Evolutionary conservation across 2,797 vertebrate genomes (phyloP).

Genomic region (Lindbergichthys nudifrons): DNA sequence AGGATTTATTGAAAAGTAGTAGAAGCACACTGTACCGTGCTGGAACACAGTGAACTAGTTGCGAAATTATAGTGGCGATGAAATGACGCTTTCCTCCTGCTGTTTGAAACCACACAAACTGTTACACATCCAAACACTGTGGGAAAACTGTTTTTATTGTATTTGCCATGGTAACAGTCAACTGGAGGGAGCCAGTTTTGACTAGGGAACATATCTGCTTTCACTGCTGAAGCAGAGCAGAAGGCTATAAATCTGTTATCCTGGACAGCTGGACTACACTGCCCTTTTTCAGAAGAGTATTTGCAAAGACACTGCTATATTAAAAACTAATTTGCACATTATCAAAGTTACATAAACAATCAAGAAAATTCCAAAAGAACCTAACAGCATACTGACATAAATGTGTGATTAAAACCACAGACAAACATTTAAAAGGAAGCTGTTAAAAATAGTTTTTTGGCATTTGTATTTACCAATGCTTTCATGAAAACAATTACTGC

Average conservation of each 20-base stretch:
- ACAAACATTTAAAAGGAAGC: conserved; percentile 14
- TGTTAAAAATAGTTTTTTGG: not conserved
- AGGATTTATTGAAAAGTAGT: not conserved
- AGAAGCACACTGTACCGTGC: conserved; percentile 10
- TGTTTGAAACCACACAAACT: conserved; percentile 69
- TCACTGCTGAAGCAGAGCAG: conserved; percentile 40
- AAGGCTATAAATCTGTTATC: conserved; percentile 58
- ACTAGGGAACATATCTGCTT: conserved; percentile 68
- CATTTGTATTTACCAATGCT: not conserved
- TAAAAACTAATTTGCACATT: conserved; percentile 26
- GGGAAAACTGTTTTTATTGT: conserved; percentile 70
- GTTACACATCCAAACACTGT: conserved; percentile 59
- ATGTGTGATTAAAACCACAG: conserved; percentile 8
- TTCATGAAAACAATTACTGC: conserved; percentile 15
- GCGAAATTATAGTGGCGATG: conserved; percentile 51
- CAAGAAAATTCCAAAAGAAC: not conserved
- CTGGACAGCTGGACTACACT: conserved; percentile 62
- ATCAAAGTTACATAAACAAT: conserved; percentile 26
- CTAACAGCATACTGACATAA: not conserved
- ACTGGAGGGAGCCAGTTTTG: conserved; percentile 64
- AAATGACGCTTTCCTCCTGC: conserved; percentile 51
- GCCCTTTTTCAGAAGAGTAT: conserved; percentile 45
- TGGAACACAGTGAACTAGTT: conserved; percentile 50
- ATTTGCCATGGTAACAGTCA: conserved; percentile 79
- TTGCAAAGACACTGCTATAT: conserved; percentile 35